Evolutionary conservation across 2,888 invertebrate species (phyloP), one percentile per base, ranked within the genome.

Genomic region (Lymantria monacha): DNA sequence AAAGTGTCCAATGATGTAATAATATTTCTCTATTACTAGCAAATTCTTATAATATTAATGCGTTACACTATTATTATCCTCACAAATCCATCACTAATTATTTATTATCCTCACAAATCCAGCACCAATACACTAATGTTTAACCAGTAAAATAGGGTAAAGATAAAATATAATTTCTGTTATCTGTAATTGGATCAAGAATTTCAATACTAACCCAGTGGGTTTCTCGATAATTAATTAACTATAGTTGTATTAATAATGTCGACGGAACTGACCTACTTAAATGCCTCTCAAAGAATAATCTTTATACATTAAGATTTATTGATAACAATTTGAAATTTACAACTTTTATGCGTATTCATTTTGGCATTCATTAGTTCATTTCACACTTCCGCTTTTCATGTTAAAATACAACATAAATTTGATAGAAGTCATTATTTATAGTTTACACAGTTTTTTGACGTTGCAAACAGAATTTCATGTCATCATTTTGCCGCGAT

Each of bases 311-410:
- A 11, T 36, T 11, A 2, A 36, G 36, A 36, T 36, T 36, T 36
- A 36, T 36, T 36, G 8, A 36, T 22, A 22, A 22, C 22, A 22
- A 22, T 22, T 22, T 22, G 22, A n/a, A n/a, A 38, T 38, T 38
- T 38, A 38, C 12, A 7, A 41, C 15, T 9, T 41, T 41, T 3
- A 14, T 9, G 41, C 14, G 41, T 41, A 42, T 40, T 14, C 3
- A 14, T 13, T 22, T 31, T 48, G 59, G 48, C 42, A 49, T 41
- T 52, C 30, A 52, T 50, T 48, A 22, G 48, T 30, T 48, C 15
- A 12, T 40, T 44, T 30, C 44, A 48, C 22, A 50, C 51, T 64
- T 58, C 63, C 63, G 62, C 53, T 54, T 57, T 42, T 13, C 30
- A 22, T 15, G 30, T 33, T 13, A 10, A 43, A 46, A 46, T 13